Percentiles rank a stretch among this genome's conserved stretches.
Conservation (phyloP, 2,113 vertebrate species). For the Athene cunicularia region DNA sequence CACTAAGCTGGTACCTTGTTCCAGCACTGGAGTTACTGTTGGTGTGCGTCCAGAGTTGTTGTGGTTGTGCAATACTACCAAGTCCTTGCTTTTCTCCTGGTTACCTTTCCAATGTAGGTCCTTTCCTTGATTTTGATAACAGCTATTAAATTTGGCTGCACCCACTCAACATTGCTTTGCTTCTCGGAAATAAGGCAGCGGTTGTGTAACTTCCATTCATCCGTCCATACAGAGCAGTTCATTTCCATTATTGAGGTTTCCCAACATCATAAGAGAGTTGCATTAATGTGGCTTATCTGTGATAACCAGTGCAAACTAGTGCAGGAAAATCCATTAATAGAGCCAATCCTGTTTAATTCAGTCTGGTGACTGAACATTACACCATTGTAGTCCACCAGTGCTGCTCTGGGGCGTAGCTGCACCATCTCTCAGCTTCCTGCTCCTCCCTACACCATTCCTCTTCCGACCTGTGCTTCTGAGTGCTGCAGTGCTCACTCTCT, state of each 20-base stretch:
- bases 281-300: conserved; percentile 41
- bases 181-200: neutral
- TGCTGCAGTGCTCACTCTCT: rapidly evolving
- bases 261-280: conserved; percentile 19
- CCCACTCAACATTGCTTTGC: neutral
- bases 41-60: conserved; percentile 29
- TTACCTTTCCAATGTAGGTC: conserved; percentile 2
- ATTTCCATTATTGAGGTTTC: conserved; percentile 54
- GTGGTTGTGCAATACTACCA: neutral
- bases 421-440: neutral
- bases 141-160: conserved; percentile 9
- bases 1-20: conserved; percentile 21
- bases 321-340: neutral
- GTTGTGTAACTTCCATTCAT: conserved; percentile 48
- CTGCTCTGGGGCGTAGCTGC: neutral
- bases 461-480: neutral
- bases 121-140: conserved; percentile 34
- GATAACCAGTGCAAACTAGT: conserved; percentile 47
- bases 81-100: neutral
- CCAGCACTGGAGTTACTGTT: neutral
- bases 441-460: neutral
- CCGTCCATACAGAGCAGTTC: conserved; percentile 5
- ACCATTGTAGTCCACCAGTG: neutral
- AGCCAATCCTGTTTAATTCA: conserved; percentile 15
- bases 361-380: neutral